Conservation (phyloP, 1,140 invertebrate genomes). For the Coptotermes formosanus region DNA sequence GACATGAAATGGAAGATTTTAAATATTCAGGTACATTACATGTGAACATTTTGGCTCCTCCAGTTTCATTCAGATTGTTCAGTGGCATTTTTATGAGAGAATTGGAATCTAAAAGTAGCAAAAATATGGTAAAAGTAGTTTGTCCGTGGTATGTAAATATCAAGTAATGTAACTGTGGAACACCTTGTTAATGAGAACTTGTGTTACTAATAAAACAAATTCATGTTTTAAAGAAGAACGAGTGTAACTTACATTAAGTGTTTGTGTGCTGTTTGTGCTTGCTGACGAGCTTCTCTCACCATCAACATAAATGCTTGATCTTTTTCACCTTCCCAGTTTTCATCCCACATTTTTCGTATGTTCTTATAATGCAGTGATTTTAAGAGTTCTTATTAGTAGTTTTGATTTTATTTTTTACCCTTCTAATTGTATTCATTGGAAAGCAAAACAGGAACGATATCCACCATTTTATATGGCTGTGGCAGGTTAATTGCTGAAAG, state of each 20-base stretch:
- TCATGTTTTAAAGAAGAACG: constrained; percentile 24
- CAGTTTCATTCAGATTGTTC: constrained; percentile 16
- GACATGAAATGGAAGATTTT: not conserved
- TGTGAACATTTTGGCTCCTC: not conserved
- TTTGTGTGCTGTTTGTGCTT: constrained; percentile 3
- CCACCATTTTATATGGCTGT: not conserved
- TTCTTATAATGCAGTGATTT: not conserved
- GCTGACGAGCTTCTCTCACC: not conserved
- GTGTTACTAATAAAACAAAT: constrained; percentile 33
- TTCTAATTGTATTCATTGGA: not conserved
- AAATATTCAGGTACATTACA: not conserved
- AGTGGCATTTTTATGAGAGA: constrained; percentile 5
- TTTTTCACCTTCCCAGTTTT: not conserved
- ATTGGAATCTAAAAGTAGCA: not conserved
- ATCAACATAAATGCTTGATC: not conserved
- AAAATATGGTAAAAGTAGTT: not conserved
- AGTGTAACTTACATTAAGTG: constrained; percentile 16
- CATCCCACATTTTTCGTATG: not conserved
- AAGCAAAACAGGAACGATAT: not conserved
- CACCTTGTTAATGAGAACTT: constrained; percentile 32
- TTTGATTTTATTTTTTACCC: not conserved
- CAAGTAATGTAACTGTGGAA: constrained; percentile 30
- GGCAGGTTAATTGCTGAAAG: constrained; percentile 17
- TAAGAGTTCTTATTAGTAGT: not conserved
- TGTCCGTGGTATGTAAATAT: constrained; percentile 18